phyloP scores from a whole-genome alignment of 2,113 vertebrate genomes.

The Ctenodactylus gundi region DNA sequence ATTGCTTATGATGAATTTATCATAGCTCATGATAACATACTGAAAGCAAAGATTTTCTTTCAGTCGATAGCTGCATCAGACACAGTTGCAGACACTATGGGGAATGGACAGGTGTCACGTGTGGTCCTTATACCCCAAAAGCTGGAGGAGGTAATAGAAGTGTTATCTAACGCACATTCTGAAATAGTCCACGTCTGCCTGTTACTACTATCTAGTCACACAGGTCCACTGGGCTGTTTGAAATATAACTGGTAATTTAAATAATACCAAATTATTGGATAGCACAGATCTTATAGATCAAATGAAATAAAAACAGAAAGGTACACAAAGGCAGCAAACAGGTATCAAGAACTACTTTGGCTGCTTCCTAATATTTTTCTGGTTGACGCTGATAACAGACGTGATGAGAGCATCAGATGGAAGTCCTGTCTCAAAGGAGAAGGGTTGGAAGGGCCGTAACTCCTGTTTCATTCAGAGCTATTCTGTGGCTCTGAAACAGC shows the following conservation, averaged over 20 bases:
- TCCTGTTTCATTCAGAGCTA: background rate
- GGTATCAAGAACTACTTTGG: background rate
- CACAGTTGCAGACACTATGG: background rate
- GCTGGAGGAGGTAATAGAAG: background rate
- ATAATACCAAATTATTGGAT: background rate
- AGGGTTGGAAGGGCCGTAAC: background rate
- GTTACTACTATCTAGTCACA: background rate
- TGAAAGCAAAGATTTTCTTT: background rate
- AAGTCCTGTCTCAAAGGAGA: background rate
- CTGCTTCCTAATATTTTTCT: constrained; percentile 3
- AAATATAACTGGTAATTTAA: background rate
- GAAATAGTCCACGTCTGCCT: background rate
- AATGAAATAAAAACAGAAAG: background rate
- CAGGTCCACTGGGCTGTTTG: background rate
- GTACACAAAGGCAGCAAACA: background rate
- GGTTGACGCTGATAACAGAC: background rate
- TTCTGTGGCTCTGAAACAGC: background rate
- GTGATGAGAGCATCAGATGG: background rate
- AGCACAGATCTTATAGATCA: background rate
- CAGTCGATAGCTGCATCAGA: background rate
- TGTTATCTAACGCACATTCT: background rate
- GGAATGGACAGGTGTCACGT: background rate
- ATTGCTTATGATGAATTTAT: constrained; percentile 4
- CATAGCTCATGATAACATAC: background rate
- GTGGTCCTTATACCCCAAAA: background rate